Conservation (phyloP, 1,140 invertebrate genomes). For the Papilio xuthus region DNA sequence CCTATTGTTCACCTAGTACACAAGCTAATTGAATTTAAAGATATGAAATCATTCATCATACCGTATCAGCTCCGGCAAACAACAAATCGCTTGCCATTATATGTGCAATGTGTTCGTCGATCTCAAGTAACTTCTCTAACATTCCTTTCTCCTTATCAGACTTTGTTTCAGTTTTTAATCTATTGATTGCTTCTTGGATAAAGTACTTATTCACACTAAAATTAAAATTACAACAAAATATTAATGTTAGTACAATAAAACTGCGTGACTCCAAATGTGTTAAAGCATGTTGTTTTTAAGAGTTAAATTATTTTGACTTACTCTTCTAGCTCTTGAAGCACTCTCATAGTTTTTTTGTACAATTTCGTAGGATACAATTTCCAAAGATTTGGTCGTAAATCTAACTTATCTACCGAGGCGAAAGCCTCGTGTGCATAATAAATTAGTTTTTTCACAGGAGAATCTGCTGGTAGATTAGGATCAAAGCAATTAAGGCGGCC, state of each 20-base stretch:
- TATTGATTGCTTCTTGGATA: constrained; percentile 51
- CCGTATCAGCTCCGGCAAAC: constrained; percentile 89
- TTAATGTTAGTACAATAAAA: not conserved
- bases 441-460: constrained; percentile 83
- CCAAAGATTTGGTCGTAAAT: constrained; percentile 85
- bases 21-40: not conserved
- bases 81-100: constrained; percentile 88
- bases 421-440: constrained; percentile 84
- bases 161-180: constrained; percentile 45
- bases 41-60: constrained; percentile 60
- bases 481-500: constrained; percentile 84
- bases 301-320: constrained; percentile 38
- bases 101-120: constrained; percentile 81
- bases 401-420: constrained; percentile 81
- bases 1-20: no score
- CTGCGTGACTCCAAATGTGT: not conserved
- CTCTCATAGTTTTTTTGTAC: constrained; percentile 81
- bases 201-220: constrained; percentile 58
- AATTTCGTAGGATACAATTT: constrained; percentile 82
- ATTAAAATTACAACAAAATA: constrained; percentile 31
- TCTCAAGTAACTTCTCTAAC: constrained; percentile 81
- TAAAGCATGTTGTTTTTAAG: not conserved
- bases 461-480: constrained; percentile 76
- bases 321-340: constrained; percentile 62
- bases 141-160: constrained; percentile 69